Base-by-base conservation (phyloP, 2,888 invertebrate genomes). In the Zygaena filipendulae region DNA sequence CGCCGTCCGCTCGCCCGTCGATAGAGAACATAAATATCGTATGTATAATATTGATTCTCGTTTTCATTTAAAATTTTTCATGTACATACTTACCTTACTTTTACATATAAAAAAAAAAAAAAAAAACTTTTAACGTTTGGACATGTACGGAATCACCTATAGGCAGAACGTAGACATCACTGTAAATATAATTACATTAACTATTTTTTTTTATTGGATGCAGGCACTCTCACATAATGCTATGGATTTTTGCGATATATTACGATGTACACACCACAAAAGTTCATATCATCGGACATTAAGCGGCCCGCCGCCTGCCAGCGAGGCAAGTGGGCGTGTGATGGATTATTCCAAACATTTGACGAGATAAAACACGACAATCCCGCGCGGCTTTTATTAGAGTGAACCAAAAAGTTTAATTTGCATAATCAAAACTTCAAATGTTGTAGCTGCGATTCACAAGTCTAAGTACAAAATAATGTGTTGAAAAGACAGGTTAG, bases 281-380 rank as follows among this genome's bases (percentile, higher is more conserved):
- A 10, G 9, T 4, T n/a, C 8, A 8, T 18, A 8, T n/a, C n/a
- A n/a, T n/a, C n/a, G 21, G 3, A 13, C 16, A 11, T 20, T 20
- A 21, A 21, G 21, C 25, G 18, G 24, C n/a, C n/a, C n/a, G n/a
- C n/a, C n/a, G n/a, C n/a, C n/a, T 25, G 29, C 36, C 25, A 35
- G 29, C 31, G 25, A 33, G 47, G 42, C 49, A 59, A 61, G 64
- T 63, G 59, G 60, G 59, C 60, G 62, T 54, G 47, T 49, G 59
- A 59, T 52, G 49, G 53, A 49, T 50, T 47, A 57, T 59, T 59
- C 59, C 63, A 61, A 68, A 59, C 51, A 50, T 53, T 49, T 53
- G 49, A 54, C 42, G 50, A 48, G 48, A 49, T 45, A 47, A 50
- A 45, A 55, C 51, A 39, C 46, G 49, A 55, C 49, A 49, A 52